Percentiles rank a stretch among this genome's conserved stretches.
These are phyloP conservation scores for Sinella curviseta DNA, from an alignment of 1,140 invertebrate species.

Conservation along the genomic window DNA sequence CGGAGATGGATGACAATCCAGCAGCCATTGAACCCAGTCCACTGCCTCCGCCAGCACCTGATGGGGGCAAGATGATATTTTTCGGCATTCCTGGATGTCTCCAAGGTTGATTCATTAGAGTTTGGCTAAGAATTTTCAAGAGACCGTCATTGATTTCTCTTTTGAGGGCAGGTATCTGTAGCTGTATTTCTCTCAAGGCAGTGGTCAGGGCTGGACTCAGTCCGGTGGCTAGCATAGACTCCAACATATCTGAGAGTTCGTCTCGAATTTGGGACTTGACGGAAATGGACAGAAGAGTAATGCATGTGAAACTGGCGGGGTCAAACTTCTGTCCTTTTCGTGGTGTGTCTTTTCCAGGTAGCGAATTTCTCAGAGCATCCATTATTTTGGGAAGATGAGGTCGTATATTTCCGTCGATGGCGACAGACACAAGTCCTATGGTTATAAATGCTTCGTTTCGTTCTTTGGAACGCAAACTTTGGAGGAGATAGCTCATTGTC, in stretches of 20 bases:
- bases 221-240: conserved; percentile 88
- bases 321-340: conserved; percentile 67
- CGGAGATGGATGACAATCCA: conserved; percentile 51
- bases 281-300: conserved; percentile 87
- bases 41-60: conserved; percentile 1
- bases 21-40: conserved; percentile 1
- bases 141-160: conserved; percentile 88
- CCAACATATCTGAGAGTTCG: conserved; percentile 82
- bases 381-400: conserved; percentile 80
- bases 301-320: conserved; percentile 88
- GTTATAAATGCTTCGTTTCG: conserved; percentile 82
- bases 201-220: conserved; percentile 86
- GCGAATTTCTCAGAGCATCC: conserved; percentile 75
- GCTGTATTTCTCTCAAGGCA: conserved; percentile 84
- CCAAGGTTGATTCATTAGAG: conserved; percentile 85
- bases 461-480: conserved; percentile 72
- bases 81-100: conserved; percentile 75
- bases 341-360: conserved; percentile 65
- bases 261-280: conserved; percentile 71
- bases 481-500: conserved; percentile 76
- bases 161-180: conserved; percentile 82
- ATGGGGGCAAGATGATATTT: conserved; percentile 38
- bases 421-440: conserved; percentile 85
- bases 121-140: conserved; percentile 77
- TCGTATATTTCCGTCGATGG: conserved; percentile 80